phyloP scores from a whole-genome alignment of 2,797 vertebrate genomes.

The Menidia menidia region DNA sequence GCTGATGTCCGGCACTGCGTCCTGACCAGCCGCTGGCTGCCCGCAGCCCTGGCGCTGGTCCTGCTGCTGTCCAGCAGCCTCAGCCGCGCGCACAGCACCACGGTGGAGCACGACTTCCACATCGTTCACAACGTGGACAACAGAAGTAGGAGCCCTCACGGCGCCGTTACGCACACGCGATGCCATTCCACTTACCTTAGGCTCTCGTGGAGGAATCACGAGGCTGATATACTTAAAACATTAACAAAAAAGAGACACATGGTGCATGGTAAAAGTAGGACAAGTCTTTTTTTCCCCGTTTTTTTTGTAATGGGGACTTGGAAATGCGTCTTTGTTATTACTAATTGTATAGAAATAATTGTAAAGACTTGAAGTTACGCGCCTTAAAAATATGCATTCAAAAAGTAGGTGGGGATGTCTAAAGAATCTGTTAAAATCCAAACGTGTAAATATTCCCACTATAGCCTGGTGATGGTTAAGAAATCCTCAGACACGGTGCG shows the following conservation, averaged over 20 bases:
- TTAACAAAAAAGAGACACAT: too few relatives aligned
- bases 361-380: not conserved
- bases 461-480: not conserved
- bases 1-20: slow-evolving; percentile 64
- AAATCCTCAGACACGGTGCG: not conserved
- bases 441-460: not conserved
- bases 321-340: too few relatives aligned
- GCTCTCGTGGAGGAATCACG: too few relatives aligned
- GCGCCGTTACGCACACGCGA: too few relatives aligned
- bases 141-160: slow-evolving; percentile 85
- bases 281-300: too few relatives aligned
- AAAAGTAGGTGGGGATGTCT: not conserved
- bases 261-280: too few relatives aligned
- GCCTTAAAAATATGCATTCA: not conserved
- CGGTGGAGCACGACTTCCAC: slow-evolving; percentile 87
- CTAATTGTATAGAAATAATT: not conserved
- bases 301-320: too few relatives aligned
- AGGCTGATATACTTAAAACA: too few relatives aligned
- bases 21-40: slow-evolving; percentile 76
- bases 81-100: slow-evolving; percentile 83
- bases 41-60: slow-evolving; percentile 78
- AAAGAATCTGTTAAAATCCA: not conserved
- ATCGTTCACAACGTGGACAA: slow-evolving; percentile 89
- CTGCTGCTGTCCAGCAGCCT: slow-evolving; percentile 82
- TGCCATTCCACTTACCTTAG: too few relatives aligned